Conservation (phyloP, 2,888 invertebrate species). For the Sceliomorpha sp. region DNA sequence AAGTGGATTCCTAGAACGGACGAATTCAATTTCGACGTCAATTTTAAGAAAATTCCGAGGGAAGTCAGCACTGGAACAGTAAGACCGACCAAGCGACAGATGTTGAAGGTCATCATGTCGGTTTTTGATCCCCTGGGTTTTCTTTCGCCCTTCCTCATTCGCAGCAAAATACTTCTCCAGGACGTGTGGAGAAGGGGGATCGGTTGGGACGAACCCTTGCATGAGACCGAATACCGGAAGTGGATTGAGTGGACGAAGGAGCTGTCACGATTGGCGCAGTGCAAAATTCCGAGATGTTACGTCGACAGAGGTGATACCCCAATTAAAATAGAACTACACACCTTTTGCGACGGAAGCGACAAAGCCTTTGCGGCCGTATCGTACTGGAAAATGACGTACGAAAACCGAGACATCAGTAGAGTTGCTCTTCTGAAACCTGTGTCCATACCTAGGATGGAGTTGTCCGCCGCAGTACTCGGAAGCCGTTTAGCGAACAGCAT, state of each 20-base stretch:
- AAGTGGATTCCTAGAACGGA: conserved; percentile 1
- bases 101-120: conserved; percentile 58
- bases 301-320: not conserved
- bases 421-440: conserved; percentile 22
- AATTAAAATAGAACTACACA: not conserved
- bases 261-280: not conserved
- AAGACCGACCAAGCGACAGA: conserved; percentile 47
- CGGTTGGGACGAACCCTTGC: conserved; percentile 28
- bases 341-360: conserved; percentile 9
- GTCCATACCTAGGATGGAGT: conserved; percentile 21
- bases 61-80: too few species aligned
- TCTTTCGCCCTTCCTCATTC: conserved; percentile 17
- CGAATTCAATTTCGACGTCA: too few species aligned
- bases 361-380: conserved; percentile 9
- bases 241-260: not conserved
- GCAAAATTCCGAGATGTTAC: not conserved
- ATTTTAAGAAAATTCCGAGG: too few species aligned
- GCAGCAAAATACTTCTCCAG: conserved; percentile 53
- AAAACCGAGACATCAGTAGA: not conserved
- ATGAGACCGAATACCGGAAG: not conserved
- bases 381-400: not conserved
- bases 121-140: conserved; percentile 11
- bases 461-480: conserved; percentile 12
- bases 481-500: conserved; percentile 14
- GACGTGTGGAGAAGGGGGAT: conserved; percentile 52